Conservation (phyloP, 2,113 vertebrate species). For the Pygoscelis adeliae region DNA sequence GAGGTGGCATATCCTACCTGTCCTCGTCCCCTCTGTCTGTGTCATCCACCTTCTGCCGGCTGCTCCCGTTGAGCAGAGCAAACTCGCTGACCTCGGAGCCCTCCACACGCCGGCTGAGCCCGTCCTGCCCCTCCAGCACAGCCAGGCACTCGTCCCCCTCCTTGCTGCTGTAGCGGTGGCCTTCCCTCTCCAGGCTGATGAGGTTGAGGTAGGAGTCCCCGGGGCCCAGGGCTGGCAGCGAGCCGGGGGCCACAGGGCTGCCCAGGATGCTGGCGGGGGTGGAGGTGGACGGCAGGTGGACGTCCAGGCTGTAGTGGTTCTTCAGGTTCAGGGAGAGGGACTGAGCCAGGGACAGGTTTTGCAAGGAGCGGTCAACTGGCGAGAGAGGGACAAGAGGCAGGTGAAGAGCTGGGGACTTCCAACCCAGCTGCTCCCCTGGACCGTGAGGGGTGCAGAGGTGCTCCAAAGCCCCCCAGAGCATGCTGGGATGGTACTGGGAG, state of each 20-base stretch:
- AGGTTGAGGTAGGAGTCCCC: constrained; percentile 84
- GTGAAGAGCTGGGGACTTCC: neutral
- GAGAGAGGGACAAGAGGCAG: neutral
- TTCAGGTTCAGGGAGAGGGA: constrained; percentile 84
- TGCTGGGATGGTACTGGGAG: neutral
- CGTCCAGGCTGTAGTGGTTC: constrained; percentile 79
- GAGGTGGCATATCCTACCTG: constrained; percentile 71
- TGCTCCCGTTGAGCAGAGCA: neutral
- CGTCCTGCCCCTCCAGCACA: constrained; percentile 10
- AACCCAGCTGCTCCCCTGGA: neutral
- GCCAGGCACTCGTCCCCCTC: neutral
- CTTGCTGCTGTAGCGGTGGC: neutral
- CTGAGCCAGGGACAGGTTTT: constrained; percentile 69
- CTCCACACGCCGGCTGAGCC: constrained; percentile 62
- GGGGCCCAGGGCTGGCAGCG: constrained; percentile 24
- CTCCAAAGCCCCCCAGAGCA: neutral
- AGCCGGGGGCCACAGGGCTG: constrained; percentile 18
- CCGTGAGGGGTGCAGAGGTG: neutral
- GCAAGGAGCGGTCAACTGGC: constrained; percentile 70
- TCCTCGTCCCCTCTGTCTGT: constrained; percentile 68
- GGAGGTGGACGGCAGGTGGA: constrained; percentile 80
- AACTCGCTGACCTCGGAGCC: constrained; percentile 42
- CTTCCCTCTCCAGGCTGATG: constrained; percentile 71
- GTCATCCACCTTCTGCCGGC: constrained; percentile 3
- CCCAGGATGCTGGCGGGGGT: constrained; percentile 72